Evolutionary conservation across 2,797 vertebrate species (phyloP).

Genomic region (Sebastes variabilis): DNA sequence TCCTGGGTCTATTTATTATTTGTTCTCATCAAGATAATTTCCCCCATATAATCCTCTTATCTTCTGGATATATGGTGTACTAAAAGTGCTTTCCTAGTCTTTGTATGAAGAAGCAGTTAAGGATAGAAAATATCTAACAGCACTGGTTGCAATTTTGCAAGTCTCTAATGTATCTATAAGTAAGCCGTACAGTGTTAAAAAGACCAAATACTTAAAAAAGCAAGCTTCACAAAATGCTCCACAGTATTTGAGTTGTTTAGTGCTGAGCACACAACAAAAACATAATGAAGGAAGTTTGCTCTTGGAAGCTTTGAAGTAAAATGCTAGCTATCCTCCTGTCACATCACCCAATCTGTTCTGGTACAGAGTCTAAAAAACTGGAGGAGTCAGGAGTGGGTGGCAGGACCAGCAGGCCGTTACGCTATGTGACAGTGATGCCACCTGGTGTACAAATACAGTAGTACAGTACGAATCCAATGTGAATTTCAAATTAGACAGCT

Average conservation of each 20-base stretch:
- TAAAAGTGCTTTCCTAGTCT: not conserved
- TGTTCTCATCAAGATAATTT: slow-evolving; percentile 15
- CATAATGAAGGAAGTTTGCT: not conserved
- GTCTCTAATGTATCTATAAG: not conserved
- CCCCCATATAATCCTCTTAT: not conserved
- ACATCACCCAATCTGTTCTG: slow-evolving; percentile 17
- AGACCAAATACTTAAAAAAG: not conserved
- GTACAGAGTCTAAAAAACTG: slow-evolving; percentile 22
- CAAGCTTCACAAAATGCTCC: slow-evolving; percentile 2
- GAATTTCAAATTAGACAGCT: slow-evolving; percentile 13
- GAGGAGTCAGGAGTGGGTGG: slow-evolving; percentile 20
- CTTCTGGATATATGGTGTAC: not conserved
- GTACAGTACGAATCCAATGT: slow-evolving; percentile 21
- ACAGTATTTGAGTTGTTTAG: slow-evolving; percentile 8
- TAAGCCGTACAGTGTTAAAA: slow-evolving; percentile 1
- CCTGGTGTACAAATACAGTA: slow-evolving; percentile 62
- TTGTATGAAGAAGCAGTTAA: slow-evolving; percentile 5
- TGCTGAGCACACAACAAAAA: slow-evolving; percentile 12
- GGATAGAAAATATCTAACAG: slow-evolving; percentile 8
- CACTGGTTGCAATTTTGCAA: slow-evolving; percentile 12
- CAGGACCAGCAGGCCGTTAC: not conserved
- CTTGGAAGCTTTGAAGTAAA: slow-evolving; percentile 16
- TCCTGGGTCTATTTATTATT: slow-evolving; percentile 32
- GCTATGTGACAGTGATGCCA: slow-evolving; percentile 58
- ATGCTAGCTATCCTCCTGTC: slow-evolving; percentile 3